Conservation (phyloP, 2,797 vertebrate genomes). For the Clarias fuscus region DNA sequence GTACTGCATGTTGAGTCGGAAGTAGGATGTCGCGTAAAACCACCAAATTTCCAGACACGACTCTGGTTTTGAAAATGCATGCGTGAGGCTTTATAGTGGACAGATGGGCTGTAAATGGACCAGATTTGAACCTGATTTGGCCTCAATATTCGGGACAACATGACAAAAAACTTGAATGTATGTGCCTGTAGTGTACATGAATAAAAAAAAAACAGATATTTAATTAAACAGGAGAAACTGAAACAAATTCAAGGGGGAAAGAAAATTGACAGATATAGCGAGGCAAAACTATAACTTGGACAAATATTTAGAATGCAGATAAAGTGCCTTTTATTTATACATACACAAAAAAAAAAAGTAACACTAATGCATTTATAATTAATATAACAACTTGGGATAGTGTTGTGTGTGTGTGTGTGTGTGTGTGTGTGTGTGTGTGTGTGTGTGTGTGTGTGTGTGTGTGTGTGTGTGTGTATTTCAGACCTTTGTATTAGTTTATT, state of each 20-base stretch:
- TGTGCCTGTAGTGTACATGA: background rate
- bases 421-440: background rate
- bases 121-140: background rate
- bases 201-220: background rate
- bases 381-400: background rate
- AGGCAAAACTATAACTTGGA: background rate
- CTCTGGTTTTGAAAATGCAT: background rate
- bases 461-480: background rate
- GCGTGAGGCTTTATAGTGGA: background rate
- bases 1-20: background rate
- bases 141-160: background rate
- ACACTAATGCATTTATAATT: background rate
- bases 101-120: background rate
- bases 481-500: background rate
- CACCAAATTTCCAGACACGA: background rate
- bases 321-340: background rate
- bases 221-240: background rate
- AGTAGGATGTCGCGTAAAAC: background rate
- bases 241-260: background rate
- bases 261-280: background rate
- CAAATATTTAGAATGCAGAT: background rate
- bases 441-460: background rate
- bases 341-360: background rate
- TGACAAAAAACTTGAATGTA: background rate
- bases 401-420: background rate